These are phyloP conservation scores for Hemithea aestivaria DNA, from an alignment of 2,888 invertebrate genomes.

Conservation along the genomic window DNA sequence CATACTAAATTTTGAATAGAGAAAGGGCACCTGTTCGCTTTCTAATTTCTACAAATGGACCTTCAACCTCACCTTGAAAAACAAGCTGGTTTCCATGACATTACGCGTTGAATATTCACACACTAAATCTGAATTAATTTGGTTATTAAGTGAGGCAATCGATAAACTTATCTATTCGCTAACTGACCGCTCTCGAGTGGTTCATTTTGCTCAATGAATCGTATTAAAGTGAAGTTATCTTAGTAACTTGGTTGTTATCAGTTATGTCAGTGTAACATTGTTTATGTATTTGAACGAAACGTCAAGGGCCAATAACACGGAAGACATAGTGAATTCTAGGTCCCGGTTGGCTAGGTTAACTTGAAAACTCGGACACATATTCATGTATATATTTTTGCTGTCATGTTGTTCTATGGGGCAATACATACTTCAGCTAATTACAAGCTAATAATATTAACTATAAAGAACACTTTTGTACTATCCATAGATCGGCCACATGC, in stretches of 20 bases:
- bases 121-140: slow-evolving; percentile 16
- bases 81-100: slow-evolving; percentile 41
- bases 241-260: slow-evolving; percentile 1
- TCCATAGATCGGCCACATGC: too few relatives aligned
- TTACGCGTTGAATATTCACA: slow-evolving; percentile 23
- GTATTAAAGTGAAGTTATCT: slow-evolving; percentile 6
- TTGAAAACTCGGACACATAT: too few relatives aligned
- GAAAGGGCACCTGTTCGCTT: slow-evolving; percentile 16
- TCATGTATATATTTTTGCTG: too few relatives aligned
- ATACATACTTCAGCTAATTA: too few relatives aligned
- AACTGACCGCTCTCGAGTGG: slow-evolving; percentile 24
- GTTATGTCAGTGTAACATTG: background rate
- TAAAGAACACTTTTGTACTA: too few relatives aligned
- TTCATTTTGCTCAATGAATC: slow-evolving; percentile 9
- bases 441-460: too few relatives aligned
- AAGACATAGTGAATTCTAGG: too few relatives aligned
- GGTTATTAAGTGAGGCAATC: slow-evolving; percentile 26
- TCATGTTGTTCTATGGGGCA: too few relatives aligned
- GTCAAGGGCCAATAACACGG: too few relatives aligned
- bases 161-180: slow-evolving; percentile 55
- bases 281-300: too few relatives aligned
- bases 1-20: slow-evolving; percentile 2
- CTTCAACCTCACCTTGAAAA: slow-evolving; percentile 40
- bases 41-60: slow-evolving; percentile 19
- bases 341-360: too few relatives aligned